Evolutionary conservation across 2,113 vertebrate species (phyloP).

Genomic region (Halcyon senegalensis): DNA sequence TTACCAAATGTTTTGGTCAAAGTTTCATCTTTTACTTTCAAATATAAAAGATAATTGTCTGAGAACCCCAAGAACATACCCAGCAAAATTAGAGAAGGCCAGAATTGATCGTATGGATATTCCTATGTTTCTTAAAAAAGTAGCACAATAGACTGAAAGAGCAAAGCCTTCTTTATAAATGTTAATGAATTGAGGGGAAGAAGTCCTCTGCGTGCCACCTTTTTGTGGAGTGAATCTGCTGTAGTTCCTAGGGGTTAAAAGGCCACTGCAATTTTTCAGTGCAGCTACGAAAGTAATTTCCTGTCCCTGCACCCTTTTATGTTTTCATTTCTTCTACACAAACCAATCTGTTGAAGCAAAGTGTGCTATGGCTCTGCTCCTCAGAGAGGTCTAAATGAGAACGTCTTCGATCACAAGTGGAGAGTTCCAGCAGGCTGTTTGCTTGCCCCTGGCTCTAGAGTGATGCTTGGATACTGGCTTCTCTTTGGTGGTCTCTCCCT

Average conservation of each 20-base stretch:
- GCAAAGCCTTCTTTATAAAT: neutral
- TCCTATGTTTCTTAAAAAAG: neutral
- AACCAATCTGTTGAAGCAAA: neutral
- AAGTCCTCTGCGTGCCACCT: neutral
- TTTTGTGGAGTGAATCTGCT: neutral
- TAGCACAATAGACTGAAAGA: neutral
- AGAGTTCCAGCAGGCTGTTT: neutral
- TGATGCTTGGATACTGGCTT: neutral
- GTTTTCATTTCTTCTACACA: neutral
- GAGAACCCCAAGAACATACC: neutral
- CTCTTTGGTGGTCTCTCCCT: neutral
- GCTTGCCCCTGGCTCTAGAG: neutral
- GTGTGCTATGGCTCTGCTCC: neutral
- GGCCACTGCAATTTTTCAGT: neutral
- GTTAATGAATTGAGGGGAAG: neutral
- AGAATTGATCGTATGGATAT: neutral
- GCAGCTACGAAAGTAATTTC: neutral
- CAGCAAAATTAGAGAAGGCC: neutral
- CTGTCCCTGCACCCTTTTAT: neutral
- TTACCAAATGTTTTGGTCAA: neutral
- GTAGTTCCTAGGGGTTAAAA: neutral
- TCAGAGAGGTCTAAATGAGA: neutral
- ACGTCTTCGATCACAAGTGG: neutral
- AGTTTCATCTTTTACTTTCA: neutral
- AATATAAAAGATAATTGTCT: neutral